Evolutionary conservation across 1,140 invertebrate genomes (phyloP).

Genomic region (Euwallacea similis): DNA sequence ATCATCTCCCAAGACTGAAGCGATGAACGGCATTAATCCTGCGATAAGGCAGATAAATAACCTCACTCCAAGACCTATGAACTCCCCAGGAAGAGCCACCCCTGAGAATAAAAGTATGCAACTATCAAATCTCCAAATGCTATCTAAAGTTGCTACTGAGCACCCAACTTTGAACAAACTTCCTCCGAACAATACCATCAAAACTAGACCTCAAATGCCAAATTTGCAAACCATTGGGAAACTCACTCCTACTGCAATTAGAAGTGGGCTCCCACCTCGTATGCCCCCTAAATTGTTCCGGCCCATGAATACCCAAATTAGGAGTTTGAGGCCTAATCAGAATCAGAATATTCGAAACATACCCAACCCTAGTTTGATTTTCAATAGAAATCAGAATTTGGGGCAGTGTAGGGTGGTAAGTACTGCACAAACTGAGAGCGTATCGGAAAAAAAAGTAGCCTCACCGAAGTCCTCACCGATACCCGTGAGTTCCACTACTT

Average conservation of each 20-base stretch:
- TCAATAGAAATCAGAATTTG: constrained; percentile 41
- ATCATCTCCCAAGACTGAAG: constrained; percentile 39
- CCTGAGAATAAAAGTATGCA: constrained; percentile 39
- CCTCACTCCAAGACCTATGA: constrained; percentile 25
- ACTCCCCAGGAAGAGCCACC: constrained; percentile 12
- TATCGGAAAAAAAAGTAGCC: constrained; percentile 26
- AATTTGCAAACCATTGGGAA: constrained; percentile 46
- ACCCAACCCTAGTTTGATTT: constrained; percentile 51
- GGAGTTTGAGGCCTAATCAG: constrained; percentile 47
- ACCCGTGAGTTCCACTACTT: constrained; percentile 12
- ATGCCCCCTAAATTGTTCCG: constrained; percentile 49
- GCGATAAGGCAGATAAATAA: constrained; percentile 30
- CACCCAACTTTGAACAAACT: constrained; percentile 46
- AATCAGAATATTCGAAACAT: constrained; percentile 52
- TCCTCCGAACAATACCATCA: constrained; percentile 25
- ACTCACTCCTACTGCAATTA: constrained; percentile 13
- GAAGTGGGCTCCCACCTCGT: constrained; percentile 39
- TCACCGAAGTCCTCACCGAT: constrained; percentile 19
- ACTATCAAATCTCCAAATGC: constrained; percentile 51
- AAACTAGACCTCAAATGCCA: constrained; percentile 44
- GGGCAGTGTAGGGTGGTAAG: constrained; percentile 46
- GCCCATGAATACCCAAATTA: constrained; percentile 45
- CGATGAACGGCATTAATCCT: constrained; percentile 37
- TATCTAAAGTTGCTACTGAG: constrained; percentile 51
- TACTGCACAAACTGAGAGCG: neutral